Evolutionary conservation across 92 coral and sea anemone genomes (phyloP).

Genomic region (Pocillopora meandrina): DNA sequence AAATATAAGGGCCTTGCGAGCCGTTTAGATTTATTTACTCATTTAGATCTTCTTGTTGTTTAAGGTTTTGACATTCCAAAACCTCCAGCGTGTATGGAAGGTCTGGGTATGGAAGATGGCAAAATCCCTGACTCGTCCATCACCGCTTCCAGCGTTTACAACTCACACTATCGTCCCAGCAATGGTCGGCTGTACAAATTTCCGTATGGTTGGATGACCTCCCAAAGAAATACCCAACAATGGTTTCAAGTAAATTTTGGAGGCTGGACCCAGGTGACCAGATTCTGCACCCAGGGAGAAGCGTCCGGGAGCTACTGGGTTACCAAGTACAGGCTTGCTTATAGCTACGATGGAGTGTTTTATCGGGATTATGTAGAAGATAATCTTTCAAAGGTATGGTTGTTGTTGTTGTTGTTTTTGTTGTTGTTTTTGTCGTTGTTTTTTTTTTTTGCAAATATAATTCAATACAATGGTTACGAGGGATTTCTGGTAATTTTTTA

Average conservation of each 20-base stretch:
- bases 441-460: no score
- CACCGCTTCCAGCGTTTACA: conserved; percentile 38
- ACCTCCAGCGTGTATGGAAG: conserved; percentile 36
- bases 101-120: conserved; percentile 57
- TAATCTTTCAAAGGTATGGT: not conserved
- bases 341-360: conserved; percentile 61
- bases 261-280: conserved; percentile 51
- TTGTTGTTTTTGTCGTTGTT: no score
- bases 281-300: conserved; percentile 51
- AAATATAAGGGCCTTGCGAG: no score
- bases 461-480: no score
- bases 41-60: not conserved
- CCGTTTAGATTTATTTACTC: not conserved
- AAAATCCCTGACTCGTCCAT: conserved; percentile 56
- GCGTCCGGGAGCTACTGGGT: conserved; percentile 43
- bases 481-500: no score
- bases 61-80: conserved; percentile 47
- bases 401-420: no score
- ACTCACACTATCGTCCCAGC: not conserved
- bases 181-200: conserved; percentile 27
- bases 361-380: conserved; percentile 32
- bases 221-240: conserved; percentile 11
- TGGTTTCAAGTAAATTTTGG: conserved; percentile 69
- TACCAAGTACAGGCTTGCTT: conserved; percentile 43
- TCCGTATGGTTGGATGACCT: conserved; percentile 38